Evolutionary conservation across 2,888 invertebrate genomes (phyloP), one percentile per base, ranked within the genome.

Genomic region (Eudemis profundana): DNA sequence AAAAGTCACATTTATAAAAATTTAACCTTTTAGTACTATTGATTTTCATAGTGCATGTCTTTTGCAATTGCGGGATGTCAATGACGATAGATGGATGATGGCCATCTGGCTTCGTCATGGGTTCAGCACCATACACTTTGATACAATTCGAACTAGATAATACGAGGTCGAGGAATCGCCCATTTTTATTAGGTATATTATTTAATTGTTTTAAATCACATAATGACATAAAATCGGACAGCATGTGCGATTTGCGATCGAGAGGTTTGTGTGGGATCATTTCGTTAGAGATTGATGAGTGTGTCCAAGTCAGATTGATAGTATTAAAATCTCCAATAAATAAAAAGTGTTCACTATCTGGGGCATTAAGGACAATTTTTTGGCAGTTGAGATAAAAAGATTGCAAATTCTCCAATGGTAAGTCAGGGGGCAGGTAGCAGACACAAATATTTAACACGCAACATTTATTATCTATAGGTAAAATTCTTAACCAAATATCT

Each of bases 121-220:
- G 33, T 36, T 36, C 33, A 36, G 33, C 33, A 8, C 33, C 33
- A 36, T 36, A 36, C 10, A 36, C 33, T 36, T 36, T 36, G 10
- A 36, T 36, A 36, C 33, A 27, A 7, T 27, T 3, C 7, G 7
- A 3, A 27, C 7, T 27, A 7, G 27, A 27, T 44, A 44, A 19
- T 10, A 47, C 47, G 2, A 47, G 21, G 21, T 47, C 27, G 5
- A 47, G 47, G 14, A 12, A 47, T 23, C 47, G 19, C n/a, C 21
- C n/a, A 12, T 47, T 47, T 3, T 47, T 19, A 14, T 47, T 47
- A 47, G 23, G 47, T 1, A 47, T n/a, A 47, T 14, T 23, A 23
- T 47, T 47, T 8, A 47, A 47, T 12, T 47, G 47, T 8, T 27
- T n/a, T n/a, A 49, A n/a, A 10, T 29, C 19, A 15, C 49, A 49